Conservation (phyloP, 2,888 invertebrate species). For the Cataglyphis altisquamis region DNA sequence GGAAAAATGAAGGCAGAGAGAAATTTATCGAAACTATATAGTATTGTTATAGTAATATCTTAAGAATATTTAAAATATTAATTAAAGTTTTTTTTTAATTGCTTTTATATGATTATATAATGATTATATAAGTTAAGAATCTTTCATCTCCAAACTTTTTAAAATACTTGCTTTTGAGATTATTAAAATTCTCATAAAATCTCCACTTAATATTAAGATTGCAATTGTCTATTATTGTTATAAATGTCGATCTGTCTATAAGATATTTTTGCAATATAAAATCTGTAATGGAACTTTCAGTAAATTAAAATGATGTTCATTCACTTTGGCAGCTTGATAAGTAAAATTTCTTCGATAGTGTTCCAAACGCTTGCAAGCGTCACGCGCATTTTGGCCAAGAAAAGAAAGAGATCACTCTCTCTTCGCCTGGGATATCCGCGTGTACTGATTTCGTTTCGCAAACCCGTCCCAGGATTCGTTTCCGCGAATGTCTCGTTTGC, state of each 20-base stretch:
- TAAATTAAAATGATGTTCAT: slow-evolving; percentile 12
- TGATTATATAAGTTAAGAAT: not conserved
- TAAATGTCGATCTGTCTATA: not conserved
- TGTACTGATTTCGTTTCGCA: slow-evolving; percentile 44
- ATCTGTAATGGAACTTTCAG: not conserved
- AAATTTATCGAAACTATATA: not conserved
- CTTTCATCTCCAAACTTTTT: not conserved
- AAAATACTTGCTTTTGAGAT: not conserved
- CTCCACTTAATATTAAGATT: not conserved
- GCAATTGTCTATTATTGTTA: not conserved
- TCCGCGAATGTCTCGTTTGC: slow-evolving; percentile 56
- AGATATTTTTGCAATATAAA: not conserved
- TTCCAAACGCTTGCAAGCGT: not conserved
- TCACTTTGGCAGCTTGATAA: not conserved
- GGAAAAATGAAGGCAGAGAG: not conserved
- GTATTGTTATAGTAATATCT: not conserved
- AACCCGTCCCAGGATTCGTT: slow-evolving; percentile 51
- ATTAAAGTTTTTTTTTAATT: not conserved
- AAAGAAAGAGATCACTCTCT: not conserved
- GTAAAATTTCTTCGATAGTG: not conserved
- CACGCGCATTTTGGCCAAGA: not conserved
- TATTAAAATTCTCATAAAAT: not conserved
- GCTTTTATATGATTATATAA: not conserved
- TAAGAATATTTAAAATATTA: not conserved
- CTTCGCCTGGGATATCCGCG: slow-evolving; percentile 13